phyloP scores from a whole-genome alignment of 2,888 invertebrate genomes.

The Unio pictorum region DNA sequence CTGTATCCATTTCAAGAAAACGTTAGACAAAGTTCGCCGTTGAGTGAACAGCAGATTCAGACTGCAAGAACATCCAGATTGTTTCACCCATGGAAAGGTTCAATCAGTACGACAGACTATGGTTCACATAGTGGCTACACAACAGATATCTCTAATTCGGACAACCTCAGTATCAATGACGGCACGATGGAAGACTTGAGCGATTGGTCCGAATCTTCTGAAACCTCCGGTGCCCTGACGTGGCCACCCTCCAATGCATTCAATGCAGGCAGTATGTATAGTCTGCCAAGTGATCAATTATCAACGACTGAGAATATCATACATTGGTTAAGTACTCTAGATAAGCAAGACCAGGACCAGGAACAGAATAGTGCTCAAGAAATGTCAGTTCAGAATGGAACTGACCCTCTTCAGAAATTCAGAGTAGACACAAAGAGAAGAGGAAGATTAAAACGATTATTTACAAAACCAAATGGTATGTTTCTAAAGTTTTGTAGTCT shows the following conservation, averaged over 20 bases:
- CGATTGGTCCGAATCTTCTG: constrained; percentile 32
- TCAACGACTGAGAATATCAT: constrained; percentile 42
- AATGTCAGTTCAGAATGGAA: constrained; percentile 23
- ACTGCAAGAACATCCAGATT: too few relatives aligned
- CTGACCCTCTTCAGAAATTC: constrained; percentile 31
- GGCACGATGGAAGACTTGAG: constrained; percentile 29
- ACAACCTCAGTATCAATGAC: constrained; percentile 34
- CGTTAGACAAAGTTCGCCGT: neutral
- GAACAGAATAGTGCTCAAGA: constrained; percentile 26
- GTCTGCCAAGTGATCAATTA: constrained; percentile 36
- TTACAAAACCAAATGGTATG: constrained; percentile 33
- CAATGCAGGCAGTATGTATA: constrained; percentile 35
- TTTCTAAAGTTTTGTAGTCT: constrained; percentile 34
- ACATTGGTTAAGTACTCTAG: constrained; percentile 41
- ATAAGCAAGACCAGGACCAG: constrained; percentile 17
- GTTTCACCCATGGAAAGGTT: neutral
- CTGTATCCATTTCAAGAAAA: constrained; percentile 20
- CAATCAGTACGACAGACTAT: constrained; percentile 5
- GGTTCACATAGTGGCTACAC: constrained; percentile 26
- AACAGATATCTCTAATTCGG: constrained; percentile 43
- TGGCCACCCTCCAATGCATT: constrained; percentile 47
- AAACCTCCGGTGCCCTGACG: constrained; percentile 39
- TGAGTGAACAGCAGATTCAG: too few relatives aligned
- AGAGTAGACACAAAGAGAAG: constrained; percentile 30
- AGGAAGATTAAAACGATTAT: constrained; percentile 17